Evolutionary conservation across 2,888 invertebrate species (phyloP), one percentile per base, ranked within the genome.

Genomic region (Ophonus ardosiacus): DNA sequence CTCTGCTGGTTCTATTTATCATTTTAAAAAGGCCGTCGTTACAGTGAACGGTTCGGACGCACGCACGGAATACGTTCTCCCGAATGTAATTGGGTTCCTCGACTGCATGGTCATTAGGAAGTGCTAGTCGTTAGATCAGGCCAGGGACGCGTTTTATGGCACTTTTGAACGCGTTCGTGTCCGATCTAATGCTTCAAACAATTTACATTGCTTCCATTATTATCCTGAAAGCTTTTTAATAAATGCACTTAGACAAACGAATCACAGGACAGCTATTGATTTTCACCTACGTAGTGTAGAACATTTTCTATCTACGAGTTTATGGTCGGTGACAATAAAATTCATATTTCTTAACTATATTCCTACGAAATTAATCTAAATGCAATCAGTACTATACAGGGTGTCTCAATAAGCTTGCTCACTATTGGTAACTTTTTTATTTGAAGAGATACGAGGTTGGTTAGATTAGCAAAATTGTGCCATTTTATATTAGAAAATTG

Each of bases 151-250:
- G 15, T 81, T 80, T 80, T 59, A 38, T 61, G 40, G 61, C 17
- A 59, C 81, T 65, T 65, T 81, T 81, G 57, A 38, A 31, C 59
- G 57, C 82, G 15, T 74, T 82, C 74, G 76, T 76, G 76, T 40
- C 57, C 21, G 43, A 61, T 38, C 74, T 83, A 76, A 83, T 76
- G 61, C 59, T 15, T 8, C 7, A 61, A 61, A 83, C 61, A 83
- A 76, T 83, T 76, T 76, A 59, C 61, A 76, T 57, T 31, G 59
- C 31, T 74, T 57, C 31, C 18, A 43, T 74, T 83, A 83, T 83
- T 83, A 76, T 59, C 38, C 18, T 83, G 61, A 83, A 83, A 76
- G 83, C 76, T 76, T 83, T 74, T 59, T 59, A 83, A 83, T 82
- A 83, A 76, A 83, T 83, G 76, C 83, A 43, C 18, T 40, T 43